Percentiles rank a stretch among this genome's conserved stretches.
Conservation (phyloP, 1,140 invertebrate species). For the Melitaea cinxia region DNA sequence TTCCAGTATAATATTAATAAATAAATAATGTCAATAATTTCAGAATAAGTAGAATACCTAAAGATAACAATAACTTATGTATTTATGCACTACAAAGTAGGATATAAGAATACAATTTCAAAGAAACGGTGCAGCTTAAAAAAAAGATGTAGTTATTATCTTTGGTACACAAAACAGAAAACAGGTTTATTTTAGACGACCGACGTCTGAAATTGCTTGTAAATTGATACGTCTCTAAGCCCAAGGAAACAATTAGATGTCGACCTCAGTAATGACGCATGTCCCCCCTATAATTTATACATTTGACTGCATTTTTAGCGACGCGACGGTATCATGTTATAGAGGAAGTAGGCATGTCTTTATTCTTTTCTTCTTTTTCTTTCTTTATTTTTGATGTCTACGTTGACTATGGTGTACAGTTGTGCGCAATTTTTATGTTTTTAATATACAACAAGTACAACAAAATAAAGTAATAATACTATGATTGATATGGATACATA, state of each 20-base stretch:
- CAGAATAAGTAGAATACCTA: no score
- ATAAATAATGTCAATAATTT: no score
- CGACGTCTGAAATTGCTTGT: slow-evolving; percentile 29
- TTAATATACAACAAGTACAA: no score
- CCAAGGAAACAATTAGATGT: slow-evolving; percentile 32
- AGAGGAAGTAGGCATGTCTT: neutral
- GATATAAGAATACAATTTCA: slow-evolving; percentile 23
- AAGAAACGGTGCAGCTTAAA: slow-evolving; percentile 24
- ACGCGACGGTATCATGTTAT: slow-evolving; percentile 5
- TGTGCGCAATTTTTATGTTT: no score
- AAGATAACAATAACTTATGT: no score
- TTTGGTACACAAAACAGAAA: slow-evolving; percentile 19
- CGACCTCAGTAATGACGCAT: slow-evolving; percentile 27
- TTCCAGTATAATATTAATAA: no score
- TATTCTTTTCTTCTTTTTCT: neutral
- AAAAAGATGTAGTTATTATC: slow-evolving; percentile 30
- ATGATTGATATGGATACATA: no score
- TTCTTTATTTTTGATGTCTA: neutral
- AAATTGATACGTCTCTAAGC: slow-evolving; percentile 32
- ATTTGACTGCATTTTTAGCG: slow-evolving; percentile 15
- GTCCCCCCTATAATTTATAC: slow-evolving; percentile 21
- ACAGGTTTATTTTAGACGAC: slow-evolving; percentile 19
- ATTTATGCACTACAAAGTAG: no score
- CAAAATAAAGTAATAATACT: no score
- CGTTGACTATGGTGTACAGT: no score